Conservation (phyloP, 2,113 vertebrate genomes). For the Loxodonta africana region DNA sequence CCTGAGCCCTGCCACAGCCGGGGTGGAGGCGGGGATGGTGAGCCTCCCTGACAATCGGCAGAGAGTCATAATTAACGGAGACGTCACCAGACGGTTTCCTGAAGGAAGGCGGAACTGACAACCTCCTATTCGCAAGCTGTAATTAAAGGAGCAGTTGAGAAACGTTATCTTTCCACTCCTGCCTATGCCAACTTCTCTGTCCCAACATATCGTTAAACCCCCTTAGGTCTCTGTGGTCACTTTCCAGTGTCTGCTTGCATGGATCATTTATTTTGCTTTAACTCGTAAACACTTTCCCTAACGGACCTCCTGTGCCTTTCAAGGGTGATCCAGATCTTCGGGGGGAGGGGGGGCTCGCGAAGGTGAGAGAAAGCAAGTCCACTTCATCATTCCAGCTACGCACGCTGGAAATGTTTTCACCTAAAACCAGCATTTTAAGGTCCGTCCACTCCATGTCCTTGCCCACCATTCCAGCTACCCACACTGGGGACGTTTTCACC, state of each 20-base stretch:
- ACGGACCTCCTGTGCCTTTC: neutral
- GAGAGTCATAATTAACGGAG: slow-evolving; percentile 27
- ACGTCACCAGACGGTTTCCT: slow-evolving; percentile 9
- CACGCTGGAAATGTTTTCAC: neutral
- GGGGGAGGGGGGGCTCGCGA: neutral
- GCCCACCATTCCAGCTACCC: neutral
- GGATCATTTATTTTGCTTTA: slow-evolving; percentile 8
- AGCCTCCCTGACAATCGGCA: neutral
- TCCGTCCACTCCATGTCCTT: too few relatives aligned
- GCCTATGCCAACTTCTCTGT: slow-evolving; percentile 53
- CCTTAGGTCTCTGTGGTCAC: slow-evolving; percentile 43
- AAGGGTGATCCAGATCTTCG: neutral
- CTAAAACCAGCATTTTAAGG: neutral
- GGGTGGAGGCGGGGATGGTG: neutral
- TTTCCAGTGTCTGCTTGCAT: neutral
- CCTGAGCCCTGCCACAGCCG: neutral
- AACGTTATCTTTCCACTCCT: neutral
- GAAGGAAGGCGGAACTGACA: slow-evolving; percentile 44
- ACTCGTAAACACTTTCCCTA: neutral
- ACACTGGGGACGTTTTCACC: neutral
- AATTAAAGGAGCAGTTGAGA: slow-evolving; percentile 74
- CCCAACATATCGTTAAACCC: slow-evolving; percentile 42
- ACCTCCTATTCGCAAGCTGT: slow-evolving; percentile 20
- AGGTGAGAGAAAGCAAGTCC: neutral
- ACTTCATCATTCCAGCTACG: neutral